Percentiles rank a stretch among this genome's conserved stretches.
Evolutionary conservation across 2,888 invertebrate genomes (phyloP).

Genomic region (Cheiracanthium punctorium): DNA sequence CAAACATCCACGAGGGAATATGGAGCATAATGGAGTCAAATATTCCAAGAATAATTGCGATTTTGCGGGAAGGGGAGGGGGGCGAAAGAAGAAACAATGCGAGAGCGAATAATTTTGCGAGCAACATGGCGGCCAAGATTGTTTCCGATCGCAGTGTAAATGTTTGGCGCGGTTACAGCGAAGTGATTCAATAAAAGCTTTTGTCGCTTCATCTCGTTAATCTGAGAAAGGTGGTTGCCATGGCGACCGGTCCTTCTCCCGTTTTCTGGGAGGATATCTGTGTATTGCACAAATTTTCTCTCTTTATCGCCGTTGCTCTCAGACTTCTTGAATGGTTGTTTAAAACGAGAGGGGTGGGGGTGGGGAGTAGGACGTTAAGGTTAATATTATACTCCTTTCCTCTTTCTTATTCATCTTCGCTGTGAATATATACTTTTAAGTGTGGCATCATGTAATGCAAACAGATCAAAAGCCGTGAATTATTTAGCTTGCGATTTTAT

Average conservation of each 20-base stretch:
- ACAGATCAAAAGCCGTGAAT: not conserved
- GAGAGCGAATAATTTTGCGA: not conserved
- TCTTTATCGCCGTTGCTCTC: not conserved
- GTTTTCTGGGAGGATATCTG: constrained; percentile 4
- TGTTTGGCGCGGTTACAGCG: constrained; percentile 52
- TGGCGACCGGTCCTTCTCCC: constrained; percentile 29
- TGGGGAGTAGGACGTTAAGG: not conserved
- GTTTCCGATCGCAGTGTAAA: constrained; percentile 51
- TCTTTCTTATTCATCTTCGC: not conserved
- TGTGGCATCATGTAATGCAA: not conserved
- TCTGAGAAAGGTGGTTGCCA: constrained; percentile 49
- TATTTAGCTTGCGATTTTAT: not conserved
- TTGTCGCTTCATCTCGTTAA: constrained; percentile 63
- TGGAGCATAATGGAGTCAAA: constrained; percentile 10
- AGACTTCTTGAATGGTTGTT: not conserved
- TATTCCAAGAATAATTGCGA: constrained; percentile 1
- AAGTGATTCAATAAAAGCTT: constrained; percentile 67
- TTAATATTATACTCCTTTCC: not conserved
- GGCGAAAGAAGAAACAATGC: not conserved
- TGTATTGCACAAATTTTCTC: constrained; percentile 29
- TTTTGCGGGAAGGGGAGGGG: too few relatives aligned
- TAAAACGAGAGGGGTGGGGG: not conserved
- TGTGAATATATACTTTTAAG: not conserved
- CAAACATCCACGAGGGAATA: constrained; percentile 12
- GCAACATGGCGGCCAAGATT: constrained; percentile 36